phyloP scores from a whole-genome alignment of 2,888 invertebrate species.

The Andrena camellia region DNA sequence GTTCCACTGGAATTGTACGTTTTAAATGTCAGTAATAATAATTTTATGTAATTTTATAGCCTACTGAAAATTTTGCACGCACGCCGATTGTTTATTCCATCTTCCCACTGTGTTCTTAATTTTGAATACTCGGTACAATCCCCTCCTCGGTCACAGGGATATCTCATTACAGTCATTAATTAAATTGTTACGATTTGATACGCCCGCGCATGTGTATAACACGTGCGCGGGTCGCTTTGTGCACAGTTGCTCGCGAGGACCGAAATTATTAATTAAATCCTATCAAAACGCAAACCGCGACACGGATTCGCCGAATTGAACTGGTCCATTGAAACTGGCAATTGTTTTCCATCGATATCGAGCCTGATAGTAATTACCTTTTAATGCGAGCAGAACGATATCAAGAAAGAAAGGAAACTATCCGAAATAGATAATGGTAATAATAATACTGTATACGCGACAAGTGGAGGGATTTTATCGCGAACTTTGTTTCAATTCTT shows the following conservation, averaged over 20 bases:
- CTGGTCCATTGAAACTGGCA: constrained; percentile 4
- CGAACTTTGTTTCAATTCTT: background rate
- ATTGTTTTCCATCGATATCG: constrained; percentile 9
- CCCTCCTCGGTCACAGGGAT: background rate
- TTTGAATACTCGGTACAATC: constrained; percentile 7
- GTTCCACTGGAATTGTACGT: too few species aligned
- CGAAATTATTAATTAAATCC: constrained; percentile 50
- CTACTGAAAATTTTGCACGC: background rate
- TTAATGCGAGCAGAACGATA: too few species aligned
- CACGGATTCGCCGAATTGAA: constrained; percentile 4
- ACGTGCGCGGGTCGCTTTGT: background rate
- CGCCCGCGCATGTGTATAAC: background rate
- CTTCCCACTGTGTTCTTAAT: background rate
- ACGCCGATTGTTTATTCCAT: background rate
- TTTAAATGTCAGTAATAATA: too few species aligned
- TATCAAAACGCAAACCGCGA: background rate
- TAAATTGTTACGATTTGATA: constrained; percentile 38
- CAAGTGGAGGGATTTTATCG: background rate
- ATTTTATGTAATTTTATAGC: too few species aligned
- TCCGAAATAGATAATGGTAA: background rate
- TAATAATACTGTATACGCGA: background rate
- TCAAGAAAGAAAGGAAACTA: background rate
- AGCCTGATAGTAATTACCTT: constrained; percentile 4
- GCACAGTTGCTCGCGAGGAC: constrained; percentile 12
- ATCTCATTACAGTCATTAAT: constrained; percentile 49